A percentile compares a stretch with the other conserved stretches of the same genome.
Conservation (phyloP, 2,113 vertebrate species). For the Odontophorus gujanensis region DNA sequence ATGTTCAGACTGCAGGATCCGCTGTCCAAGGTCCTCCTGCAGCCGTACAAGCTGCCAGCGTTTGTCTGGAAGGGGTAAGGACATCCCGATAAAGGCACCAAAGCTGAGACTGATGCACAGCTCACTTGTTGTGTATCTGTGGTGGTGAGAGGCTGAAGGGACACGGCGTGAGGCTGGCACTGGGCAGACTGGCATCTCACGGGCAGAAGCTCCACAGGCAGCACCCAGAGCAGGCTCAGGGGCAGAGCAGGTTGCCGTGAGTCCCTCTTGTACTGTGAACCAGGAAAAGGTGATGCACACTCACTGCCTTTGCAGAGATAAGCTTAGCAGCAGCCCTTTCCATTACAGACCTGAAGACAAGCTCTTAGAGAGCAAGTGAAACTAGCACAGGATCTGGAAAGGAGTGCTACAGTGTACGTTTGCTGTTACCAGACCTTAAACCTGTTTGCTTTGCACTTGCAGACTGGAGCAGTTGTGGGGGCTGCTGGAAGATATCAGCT, state of each 20-base stretch:
- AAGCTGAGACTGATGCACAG: not conserved
- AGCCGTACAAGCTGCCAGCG: constrained; percentile 44
- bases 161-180: rapidly evolving
- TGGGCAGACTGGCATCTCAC: rapidly evolving
- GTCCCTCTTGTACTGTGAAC: not conserved
- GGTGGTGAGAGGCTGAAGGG: rapidly evolving
- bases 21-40: constrained; percentile 22
- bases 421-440: not conserved
- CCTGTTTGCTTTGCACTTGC: not conserved
- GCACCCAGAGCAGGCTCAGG: rapidly evolving
- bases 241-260: rapidly evolving
- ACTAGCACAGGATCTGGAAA: not conserved
- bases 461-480: constrained; percentile 60
- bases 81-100: not conserved
- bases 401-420: not conserved
- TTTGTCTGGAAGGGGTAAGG: constrained; percentile 58
- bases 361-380: rapidly evolving
- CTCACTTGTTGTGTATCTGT: not conserved
- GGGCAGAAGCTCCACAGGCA: not conserved
- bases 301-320: not conserved
- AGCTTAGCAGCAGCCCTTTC: not conserved
- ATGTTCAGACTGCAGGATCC: constrained; percentile 45
- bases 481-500: constrained; percentile 28
- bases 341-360: not conserved
- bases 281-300: not conserved